Evolutionary conservation across 2,888 invertebrate genomes (phyloP).

Genomic region (Tortricodes alternella): DNA sequence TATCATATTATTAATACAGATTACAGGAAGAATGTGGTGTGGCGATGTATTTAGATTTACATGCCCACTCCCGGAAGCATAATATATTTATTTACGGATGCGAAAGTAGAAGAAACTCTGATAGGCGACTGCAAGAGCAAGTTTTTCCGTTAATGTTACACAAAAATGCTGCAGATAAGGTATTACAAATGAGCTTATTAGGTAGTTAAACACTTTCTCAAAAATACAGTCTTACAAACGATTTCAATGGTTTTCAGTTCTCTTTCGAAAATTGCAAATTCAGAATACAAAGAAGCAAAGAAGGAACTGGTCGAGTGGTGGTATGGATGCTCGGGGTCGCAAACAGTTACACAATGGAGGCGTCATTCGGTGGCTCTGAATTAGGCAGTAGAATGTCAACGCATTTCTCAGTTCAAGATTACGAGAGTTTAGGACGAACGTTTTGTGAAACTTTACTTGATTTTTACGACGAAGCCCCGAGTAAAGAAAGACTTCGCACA

Average conservation of each 20-base stretch:
- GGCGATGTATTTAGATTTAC: constrained; percentile 95
- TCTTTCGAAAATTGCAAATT: constrained; percentile 97
- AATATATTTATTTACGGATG: constrained; percentile 99
- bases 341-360: constrained; percentile 97
- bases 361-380: constrained; percentile 95
- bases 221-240: constrained; percentile 9
- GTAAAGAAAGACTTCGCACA: constrained; percentile 89
- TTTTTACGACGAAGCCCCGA: constrained; percentile 93
- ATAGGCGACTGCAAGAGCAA: constrained; percentile 93
- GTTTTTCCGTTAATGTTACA: constrained; percentile 97
- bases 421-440: constrained; percentile 89
- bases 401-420: constrained; percentile 90
- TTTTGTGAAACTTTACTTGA: constrained; percentile 97
- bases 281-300: constrained; percentile 95
- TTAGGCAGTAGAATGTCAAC: constrained; percentile 91
- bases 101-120: constrained; percentile 90
- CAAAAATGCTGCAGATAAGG: constrained; percentile 95
- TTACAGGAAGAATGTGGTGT: constrained; percentile 95
- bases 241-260: constrained; percentile 84
- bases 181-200: no score
- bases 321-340: constrained; percentile 97
- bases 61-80: constrained; percentile 96
- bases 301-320: constrained; percentile 96
- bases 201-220: no score
- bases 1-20: constrained; percentile 76